Evolutionary conservation across 2,888 invertebrate genomes (phyloP), one percentile per base, ranked within the genome.

Genomic region (Caenorhabditis panamensis): DNA sequence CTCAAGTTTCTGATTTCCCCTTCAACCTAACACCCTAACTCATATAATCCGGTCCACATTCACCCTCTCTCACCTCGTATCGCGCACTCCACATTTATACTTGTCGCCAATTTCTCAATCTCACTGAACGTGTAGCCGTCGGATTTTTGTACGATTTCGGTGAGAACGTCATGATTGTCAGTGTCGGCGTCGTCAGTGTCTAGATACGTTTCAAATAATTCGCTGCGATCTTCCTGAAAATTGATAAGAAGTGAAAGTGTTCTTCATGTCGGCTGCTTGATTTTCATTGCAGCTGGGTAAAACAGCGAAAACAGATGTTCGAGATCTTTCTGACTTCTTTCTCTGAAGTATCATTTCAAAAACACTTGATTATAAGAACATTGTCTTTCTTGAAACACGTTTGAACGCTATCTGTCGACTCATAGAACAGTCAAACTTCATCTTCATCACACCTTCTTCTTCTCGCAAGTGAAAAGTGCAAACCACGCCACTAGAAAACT

Each of bases 91-190:
- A 80, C 68, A 49, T 71, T 75, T 18, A 80, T 69, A 61, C 69
- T 80, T 16, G 64, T 75, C 26, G 80, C 58, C 53, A 80, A 62
- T 54, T 80, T 80, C 20, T 64, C 64, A 49, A 80, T 75, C 41
- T 80, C 80, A 49, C 56, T 64, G 26, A 80, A 75, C 36, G 66
- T 63, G 49, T 73, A 80, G 16, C 80, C 80, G 44, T 80, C 80
- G 4, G 80, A 75, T 41, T 71, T 80, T 49, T 80, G 69, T 22
- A 64, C 68, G 28, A 75, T 53, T 26, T 75, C 75, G 5, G 24
- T 26, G 1, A 75, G 28, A 5, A 75, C 59, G 31, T 69, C n/a
- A n/a, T n/a, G n/a, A n/a, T n/a, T 63, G 22, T 44, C 26, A 31
- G 24, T 28, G 22, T 51, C 47, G 1, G 4, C 5, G 28, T 9